Percentiles rank a stretch among this genome's conserved stretches.
Conservation (phyloP, 1,140 invertebrate genomes). For the Bombus vancouverensis region DNA sequence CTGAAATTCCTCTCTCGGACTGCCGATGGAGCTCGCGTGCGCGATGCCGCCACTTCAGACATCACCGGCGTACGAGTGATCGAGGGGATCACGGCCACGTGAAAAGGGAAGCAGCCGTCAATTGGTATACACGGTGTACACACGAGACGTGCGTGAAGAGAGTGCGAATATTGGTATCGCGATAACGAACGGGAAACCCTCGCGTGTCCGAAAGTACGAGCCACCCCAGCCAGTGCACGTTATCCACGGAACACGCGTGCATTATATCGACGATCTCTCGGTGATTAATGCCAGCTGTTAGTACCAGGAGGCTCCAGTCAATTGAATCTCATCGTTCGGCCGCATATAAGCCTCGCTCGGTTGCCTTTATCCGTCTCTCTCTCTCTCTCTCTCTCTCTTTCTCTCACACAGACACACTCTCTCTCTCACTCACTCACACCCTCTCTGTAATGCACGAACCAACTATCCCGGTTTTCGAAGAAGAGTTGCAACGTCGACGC, state of each 20-base stretch:
- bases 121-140: constrained; percentile 46
- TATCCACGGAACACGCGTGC: constrained; percentile 8
- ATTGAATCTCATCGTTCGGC: constrained; percentile 28
- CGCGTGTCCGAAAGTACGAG: constrained; percentile 47
- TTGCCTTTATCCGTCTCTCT: neutral
- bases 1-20: constrained; percentile 18
- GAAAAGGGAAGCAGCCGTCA: constrained; percentile 53
- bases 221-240: constrained; percentile 11
- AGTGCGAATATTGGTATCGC: constrained; percentile 53
- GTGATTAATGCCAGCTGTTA: constrained; percentile 42
- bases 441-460: neutral
- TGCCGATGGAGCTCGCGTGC: constrained; percentile 39
- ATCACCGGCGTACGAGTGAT: constrained; percentile 35
- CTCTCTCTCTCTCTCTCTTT: neutral
- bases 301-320: constrained; percentile 40
- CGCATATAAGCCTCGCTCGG: neutral
- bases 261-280: constrained; percentile 38
- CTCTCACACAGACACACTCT: no score
- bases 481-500: neutral
- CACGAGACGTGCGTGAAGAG: constrained; percentile 38
- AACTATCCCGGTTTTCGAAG: neutral
- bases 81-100: constrained; percentile 38
- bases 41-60: constrained; percentile 45
- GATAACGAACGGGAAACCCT: constrained; percentile 43
- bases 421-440: no score